Base-by-base conservation (phyloP, 2,113 vertebrate species). In the Sturnira hondurensis region DNA sequence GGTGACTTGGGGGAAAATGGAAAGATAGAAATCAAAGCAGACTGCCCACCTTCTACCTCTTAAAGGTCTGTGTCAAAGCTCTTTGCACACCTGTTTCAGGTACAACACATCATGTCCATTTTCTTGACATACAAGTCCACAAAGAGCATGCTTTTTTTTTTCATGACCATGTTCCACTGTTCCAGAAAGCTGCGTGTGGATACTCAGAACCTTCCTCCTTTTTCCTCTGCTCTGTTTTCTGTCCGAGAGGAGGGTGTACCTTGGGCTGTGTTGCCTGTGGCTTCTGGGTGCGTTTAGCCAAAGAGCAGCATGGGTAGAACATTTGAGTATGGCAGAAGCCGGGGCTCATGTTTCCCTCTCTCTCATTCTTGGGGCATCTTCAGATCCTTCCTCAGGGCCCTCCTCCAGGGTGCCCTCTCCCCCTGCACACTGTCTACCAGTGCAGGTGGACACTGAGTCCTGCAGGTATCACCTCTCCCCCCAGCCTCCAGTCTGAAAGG, bases 141-240 rank as follows among this genome's bases (percentile, higher is more conserved):
- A 12, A 9, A 2, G 16, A 41, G 31, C 1, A 0, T 22, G 12
- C 4, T 17, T 63, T 73, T 73, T n/a, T n/a, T 24, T 38, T 54
- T 20, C 52, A 11, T 20, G 8, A 36, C 7, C 13, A 4, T 45
- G 33, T 43, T 67, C 71, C 5, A 3, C 16, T 41, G 1, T 26
- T 45, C 41, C 19, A 43, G 47, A 33, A 78, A 58, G 65, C 13
- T 2, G 1, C 50, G 4, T 2, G 1, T 31, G 20, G 45, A 7
- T 1, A 7, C 8, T 9, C 19, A 0, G 7, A 14, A 9, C 19
- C 6, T 0, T 3, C 24, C 0, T 47, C 54, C 26, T 36, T n/a
- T 14, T 33, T 19, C 6, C 15, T 36, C 58, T 63, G 12, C 36
- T 19, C 19, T 47, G 28, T 0, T 5, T 38, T 4, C 26, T n/a